phyloP scores from a whole-genome alignment of 1,140 invertebrate species.

The Pomacea maculata region DNA sequence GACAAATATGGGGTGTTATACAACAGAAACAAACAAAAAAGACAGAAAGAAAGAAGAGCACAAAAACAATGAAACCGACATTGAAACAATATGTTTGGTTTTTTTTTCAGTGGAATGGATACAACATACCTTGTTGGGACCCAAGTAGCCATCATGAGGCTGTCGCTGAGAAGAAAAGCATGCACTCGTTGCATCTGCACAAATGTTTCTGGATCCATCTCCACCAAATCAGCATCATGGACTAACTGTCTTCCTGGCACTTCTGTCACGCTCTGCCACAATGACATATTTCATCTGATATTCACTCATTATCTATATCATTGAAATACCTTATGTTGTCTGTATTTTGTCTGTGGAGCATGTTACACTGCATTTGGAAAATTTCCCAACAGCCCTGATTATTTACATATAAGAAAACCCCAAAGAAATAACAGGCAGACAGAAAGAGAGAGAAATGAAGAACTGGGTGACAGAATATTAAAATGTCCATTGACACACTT shows the following conservation, averaged over 20 bases:
- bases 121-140: constrained; percentile 66
- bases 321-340: neutral
- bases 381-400: neutral
- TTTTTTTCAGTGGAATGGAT: neutral
- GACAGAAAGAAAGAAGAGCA: neutral
- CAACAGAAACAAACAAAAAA: neutral
- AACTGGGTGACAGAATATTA: neutral
- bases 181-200: constrained; percentile 86
- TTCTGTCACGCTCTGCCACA: constrained; percentile 73
- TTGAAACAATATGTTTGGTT: neutral
- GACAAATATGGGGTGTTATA: neutral
- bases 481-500: constrained; percentile 45
- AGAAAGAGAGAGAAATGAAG: neutral
- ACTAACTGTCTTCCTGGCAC: constrained; percentile 80
- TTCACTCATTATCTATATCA: neutral
- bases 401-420: neutral
- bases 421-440: neutral
- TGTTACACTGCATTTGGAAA: neutral
- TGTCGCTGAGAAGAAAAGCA: constrained; percentile 92
- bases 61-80: neutral
- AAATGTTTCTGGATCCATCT: constrained; percentile 88
- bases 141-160: constrained; percentile 80
- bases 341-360: neutral
- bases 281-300: neutral
- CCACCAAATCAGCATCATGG: constrained; percentile 89